These are phyloP conservation scores for Melanotaenia duboulayi DNA, from an alignment of 2,113 vertebrate genomes.

Conservation along the genomic window DNA sequence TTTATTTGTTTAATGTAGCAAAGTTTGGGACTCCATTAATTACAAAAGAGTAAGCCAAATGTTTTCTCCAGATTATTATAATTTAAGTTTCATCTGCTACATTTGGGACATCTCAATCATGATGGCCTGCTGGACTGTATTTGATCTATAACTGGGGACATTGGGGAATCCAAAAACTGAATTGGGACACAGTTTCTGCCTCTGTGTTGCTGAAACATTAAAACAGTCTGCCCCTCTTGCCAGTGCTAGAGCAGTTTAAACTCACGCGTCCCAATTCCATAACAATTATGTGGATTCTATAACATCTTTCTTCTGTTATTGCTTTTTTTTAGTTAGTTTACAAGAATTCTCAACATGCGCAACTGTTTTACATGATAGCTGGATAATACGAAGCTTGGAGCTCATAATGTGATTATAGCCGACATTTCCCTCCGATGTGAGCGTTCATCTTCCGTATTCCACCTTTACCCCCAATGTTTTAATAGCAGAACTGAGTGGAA, in stretches of 20 bases:
- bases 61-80: neutral
- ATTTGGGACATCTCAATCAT: slow-evolving; percentile 4
- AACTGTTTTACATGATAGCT: neutral
- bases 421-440: neutral
- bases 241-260: slow-evolving; percentile 20
- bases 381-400: neutral
- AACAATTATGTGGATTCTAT: neutral
- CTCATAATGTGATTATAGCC: neutral
- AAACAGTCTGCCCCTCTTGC: slow-evolving; percentile 14
- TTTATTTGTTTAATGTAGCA: no score
- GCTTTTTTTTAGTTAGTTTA: neutral
- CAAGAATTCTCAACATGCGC: neutral
- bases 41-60: no score
- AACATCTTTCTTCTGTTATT: neutral
- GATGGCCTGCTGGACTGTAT: slow-evolving; percentile 3
- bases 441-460: neutral
- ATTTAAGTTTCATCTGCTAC: neutral
- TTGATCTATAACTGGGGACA: slow-evolving; percentile 36
- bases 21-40: no score
- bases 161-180: slow-evolving; percentile 29
- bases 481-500: slow-evolving; percentile 12
- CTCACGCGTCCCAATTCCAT: slow-evolving; percentile 10
- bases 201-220: slow-evolving; percentile 43
- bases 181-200: slow-evolving; percentile 28
- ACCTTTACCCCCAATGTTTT: slow-evolving; percentile 9